phyloP scores from a whole-genome alignment of 2,888 invertebrate species.

The Tetanocera ferruginea region DNA sequence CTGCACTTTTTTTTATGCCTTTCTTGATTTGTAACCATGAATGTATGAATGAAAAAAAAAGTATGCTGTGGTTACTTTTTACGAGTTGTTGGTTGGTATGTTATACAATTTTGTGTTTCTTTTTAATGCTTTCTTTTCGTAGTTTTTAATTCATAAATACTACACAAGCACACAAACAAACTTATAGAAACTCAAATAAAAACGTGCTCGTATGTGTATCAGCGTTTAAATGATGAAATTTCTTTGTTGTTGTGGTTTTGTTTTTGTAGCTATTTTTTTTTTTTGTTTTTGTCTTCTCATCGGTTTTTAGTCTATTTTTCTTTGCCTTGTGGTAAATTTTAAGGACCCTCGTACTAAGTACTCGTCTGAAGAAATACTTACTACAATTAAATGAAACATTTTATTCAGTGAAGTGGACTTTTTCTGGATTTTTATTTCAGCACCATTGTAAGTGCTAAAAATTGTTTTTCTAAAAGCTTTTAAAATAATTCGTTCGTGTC shows the following conservation, averaged over 20 bases:
- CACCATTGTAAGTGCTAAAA: no score
- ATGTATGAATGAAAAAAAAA: neutral
- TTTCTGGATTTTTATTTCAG: no score
- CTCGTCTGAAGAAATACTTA: no score
- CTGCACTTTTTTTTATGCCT: neutral
- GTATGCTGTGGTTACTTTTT: neutral
- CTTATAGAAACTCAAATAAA: neutral
- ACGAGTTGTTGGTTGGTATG: neutral
- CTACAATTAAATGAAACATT: no score
- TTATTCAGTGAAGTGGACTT: no score
- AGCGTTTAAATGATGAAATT: neutral
- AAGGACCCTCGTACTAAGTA: no score
- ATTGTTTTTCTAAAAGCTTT: no score
- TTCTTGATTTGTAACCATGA: neutral
- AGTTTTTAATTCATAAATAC: slow-evolving; percentile 20
- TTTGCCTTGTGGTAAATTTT: slow-evolving; percentile 42
- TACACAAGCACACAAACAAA: neutral
- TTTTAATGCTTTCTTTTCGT: neutral
- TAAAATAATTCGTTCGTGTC: no score
- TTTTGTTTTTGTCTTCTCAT: no score
- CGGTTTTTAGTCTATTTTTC: slow-evolving; percentile 16
- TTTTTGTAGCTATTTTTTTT: slow-evolving; percentile 50
- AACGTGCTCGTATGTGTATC: neutral
- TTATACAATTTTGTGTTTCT: neutral
- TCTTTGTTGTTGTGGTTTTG: slow-evolving; percentile 22